These are phyloP conservation scores for Mimachlamys varia DNA, from an alignment of 2,888 invertebrate species.

Conservation along the genomic window DNA sequence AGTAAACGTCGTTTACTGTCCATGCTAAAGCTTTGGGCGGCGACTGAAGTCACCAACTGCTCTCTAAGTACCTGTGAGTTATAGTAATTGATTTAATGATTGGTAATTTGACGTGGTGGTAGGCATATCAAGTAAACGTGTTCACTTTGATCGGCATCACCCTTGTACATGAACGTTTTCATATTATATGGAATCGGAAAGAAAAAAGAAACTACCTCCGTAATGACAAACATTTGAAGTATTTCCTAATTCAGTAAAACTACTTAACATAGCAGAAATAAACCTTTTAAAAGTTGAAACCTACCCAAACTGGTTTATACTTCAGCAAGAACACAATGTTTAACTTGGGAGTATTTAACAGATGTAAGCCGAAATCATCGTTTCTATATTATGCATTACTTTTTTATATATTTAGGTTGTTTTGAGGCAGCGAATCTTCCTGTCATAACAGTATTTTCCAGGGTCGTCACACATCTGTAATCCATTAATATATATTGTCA, in stretches of 20 bases:
- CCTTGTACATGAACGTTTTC: neutral
- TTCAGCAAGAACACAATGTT: too few relatives aligned
- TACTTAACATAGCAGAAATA: neutral
- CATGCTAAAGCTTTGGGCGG: neutral
- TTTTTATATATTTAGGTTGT: too few relatives aligned
- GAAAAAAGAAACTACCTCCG: neutral
- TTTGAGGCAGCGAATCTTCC: too few relatives aligned
- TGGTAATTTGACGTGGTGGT: slow-evolving; percentile 3
- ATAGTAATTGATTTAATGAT: neutral
- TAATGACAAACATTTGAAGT: neutral
- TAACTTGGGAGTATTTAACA: too few relatives aligned
- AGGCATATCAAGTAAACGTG: neutral
- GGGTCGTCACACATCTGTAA: too few relatives aligned
- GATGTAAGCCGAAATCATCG: too few relatives aligned
- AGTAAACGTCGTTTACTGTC: too few relatives aligned
- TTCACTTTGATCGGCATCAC: neutral
- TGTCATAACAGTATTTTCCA: too few relatives aligned
- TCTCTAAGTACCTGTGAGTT: neutral
- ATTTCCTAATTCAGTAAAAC: neutral
- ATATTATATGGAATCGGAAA: neutral
- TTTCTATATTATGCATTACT: too few relatives aligned
- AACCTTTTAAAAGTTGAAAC: neutral
- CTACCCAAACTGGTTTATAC: too few relatives aligned
- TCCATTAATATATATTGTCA: too few relatives aligned
- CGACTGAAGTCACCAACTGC: neutral